phyloP scores from a whole-genome alignment of 2,888 invertebrate genomes.

The Acanthococcus lagerstroemiae region DNA sequence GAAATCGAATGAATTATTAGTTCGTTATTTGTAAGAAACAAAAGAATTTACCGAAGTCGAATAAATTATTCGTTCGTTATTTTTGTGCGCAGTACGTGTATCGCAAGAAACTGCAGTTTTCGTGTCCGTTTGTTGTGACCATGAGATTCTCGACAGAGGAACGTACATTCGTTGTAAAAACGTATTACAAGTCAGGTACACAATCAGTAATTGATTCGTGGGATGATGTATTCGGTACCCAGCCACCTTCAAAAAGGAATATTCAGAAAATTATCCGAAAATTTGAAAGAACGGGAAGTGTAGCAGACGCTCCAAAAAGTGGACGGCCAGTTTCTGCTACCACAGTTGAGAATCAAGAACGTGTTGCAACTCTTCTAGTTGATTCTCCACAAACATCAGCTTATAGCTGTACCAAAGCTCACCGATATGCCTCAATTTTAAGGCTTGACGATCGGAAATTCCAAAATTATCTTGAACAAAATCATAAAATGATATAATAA shows the following conservation, averaged over 20 bases:
- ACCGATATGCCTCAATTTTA: not conserved
- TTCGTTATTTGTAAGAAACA: too few species aligned
- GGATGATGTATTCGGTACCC: not conserved
- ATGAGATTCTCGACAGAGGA: not conserved
- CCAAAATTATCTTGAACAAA: too few species aligned
- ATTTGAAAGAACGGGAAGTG: not conserved
- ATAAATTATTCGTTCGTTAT: too few species aligned
- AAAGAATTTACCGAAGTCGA: too few species aligned
- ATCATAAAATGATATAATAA: not conserved
- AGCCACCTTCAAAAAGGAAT: not conserved
- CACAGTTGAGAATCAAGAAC: not conserved
- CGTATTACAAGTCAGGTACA: not conserved
- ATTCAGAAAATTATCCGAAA: not conserved
- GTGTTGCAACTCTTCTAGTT: not conserved
- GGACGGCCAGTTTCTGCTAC: not conserved
- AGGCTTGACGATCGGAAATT: not conserved
- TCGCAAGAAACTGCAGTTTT: too few species aligned
- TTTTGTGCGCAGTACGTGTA: too few species aligned
- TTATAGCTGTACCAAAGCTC: not conserved
- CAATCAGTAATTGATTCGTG: not conserved
- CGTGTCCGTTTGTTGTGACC: not conserved
- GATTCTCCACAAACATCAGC: constrained; percentile 1
- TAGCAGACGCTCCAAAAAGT: not conserved
- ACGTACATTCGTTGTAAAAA: constrained; percentile 1
- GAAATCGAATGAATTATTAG: too few species aligned